Percentiles rank a stretch among this genome's conserved stretches.
These are phyloP conservation scores for Drosophila buzzatii DNA, from an alignment of 2,888 invertebrate genomes.

Conservation along the genomic window DNA sequence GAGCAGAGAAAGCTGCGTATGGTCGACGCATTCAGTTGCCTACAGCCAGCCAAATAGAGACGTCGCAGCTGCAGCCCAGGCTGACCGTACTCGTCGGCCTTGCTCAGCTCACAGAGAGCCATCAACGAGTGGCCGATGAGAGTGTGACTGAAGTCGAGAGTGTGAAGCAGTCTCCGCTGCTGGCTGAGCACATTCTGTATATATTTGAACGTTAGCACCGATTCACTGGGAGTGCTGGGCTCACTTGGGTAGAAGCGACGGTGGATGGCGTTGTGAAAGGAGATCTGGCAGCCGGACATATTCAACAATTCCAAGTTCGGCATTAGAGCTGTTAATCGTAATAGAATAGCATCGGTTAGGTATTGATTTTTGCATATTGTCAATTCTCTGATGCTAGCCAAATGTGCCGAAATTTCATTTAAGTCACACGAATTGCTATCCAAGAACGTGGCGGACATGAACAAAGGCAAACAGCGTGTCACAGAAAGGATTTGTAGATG, in stretches of 20 bases:
- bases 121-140: slow-evolving; percentile 89
- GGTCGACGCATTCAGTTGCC: slow-evolving; percentile 77
- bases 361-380: slow-evolving; percentile 89
- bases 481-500: slow-evolving; percentile 88
- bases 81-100: slow-evolving; percentile 69
- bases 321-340: slow-evolving; percentile 88
- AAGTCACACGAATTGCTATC: slow-evolving; percentile 87
- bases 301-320: slow-evolving; percentile 88
- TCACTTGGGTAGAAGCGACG: slow-evolving; percentile 88
- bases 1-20: slow-evolving; percentile 72
- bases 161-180: slow-evolving; percentile 87
- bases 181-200: slow-evolving; percentile 87
- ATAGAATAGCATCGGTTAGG: slow-evolving; percentile 90
- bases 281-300: slow-evolving; percentile 89
- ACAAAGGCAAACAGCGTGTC: slow-evolving; percentile 89
- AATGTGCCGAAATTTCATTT: slow-evolving; percentile 84
- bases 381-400: slow-evolving; percentile 86
- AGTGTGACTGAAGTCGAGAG: slow-evolving; percentile 89
- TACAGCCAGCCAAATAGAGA: slow-evolving; percentile 77
- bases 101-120: slow-evolving; percentile 86
- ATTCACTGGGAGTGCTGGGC: slow-evolving; percentile 87
- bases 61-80: slow-evolving; percentile 78
- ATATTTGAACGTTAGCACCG: slow-evolving; percentile 90
- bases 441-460: slow-evolving; percentile 90
- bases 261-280: slow-evolving; percentile 89